Conservation (phyloP, 2,888 invertebrate species). For the Epinotia brunnichana region DNA sequence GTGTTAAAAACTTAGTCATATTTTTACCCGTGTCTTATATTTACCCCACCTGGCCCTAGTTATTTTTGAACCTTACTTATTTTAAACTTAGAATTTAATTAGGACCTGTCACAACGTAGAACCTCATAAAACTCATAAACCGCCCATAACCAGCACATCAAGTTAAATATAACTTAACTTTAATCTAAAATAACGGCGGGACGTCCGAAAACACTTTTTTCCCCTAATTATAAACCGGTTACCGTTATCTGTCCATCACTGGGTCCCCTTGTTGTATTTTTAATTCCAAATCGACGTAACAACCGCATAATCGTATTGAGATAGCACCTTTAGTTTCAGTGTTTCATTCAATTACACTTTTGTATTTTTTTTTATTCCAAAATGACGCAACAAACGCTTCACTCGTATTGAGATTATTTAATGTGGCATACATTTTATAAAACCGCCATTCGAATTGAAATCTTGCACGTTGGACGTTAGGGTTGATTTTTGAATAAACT, state of each 20-base stretch:
- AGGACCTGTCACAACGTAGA: neutral
- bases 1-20: too few relatives aligned
- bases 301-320: neutral
- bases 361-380: neutral
- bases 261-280: neutral
- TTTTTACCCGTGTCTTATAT: too few relatives aligned
- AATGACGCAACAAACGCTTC: neutral
- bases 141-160: neutral
- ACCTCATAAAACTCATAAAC: neutral
- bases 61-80: too few relatives aligned
- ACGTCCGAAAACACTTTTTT: slow-evolving; percentile 15
- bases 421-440: too few relatives aligned
- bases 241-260: slow-evolving; percentile 33
- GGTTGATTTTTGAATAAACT: too few relatives aligned
- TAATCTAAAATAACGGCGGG: slow-evolving; percentile 8
- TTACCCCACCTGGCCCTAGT: too few relatives aligned
- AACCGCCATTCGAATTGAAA: too few relatives aligned
- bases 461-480: too few relatives aligned
- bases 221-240: slow-evolving; percentile 16
- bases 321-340: neutral
- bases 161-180: slow-evolving; percentile 5
- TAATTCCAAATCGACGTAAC: neutral
- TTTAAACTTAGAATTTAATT: neutral
- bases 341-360: neutral
- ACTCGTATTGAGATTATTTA: neutral